Percentiles rank a stretch among this genome's conserved stretches.
phyloP scores from a whole-genome alignment of 64 coral and sea anemone genomes.

The Stylophora pistillata region DNA sequence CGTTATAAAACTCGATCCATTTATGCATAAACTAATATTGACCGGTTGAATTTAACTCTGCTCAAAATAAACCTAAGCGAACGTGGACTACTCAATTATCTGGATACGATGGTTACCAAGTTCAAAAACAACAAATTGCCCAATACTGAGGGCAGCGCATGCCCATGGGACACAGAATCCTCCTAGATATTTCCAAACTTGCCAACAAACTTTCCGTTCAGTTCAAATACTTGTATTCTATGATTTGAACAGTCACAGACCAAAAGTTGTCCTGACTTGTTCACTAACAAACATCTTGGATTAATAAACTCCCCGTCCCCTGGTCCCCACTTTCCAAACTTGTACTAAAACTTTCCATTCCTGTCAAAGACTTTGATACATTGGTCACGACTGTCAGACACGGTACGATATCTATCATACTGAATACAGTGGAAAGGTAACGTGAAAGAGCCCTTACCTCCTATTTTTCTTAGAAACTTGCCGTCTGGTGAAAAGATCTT shows the following conservation, averaged over 20 bases:
- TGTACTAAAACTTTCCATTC: conserved; percentile 29
- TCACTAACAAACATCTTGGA: conserved; percentile 42
- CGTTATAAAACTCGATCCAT: too few relatives aligned
- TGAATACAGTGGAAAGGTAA: conserved; percentile 43
- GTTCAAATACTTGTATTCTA: conserved; percentile 60
- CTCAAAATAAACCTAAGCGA: too few relatives aligned
- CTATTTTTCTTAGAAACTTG: too few relatives aligned
- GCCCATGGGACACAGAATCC: not conserved
- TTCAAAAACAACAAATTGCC: too few relatives aligned
- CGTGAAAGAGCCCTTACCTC: too few relatives aligned
- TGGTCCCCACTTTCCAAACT: conserved; percentile 21
- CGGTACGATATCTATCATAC: conserved; percentile 25
- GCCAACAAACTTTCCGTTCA: conserved; percentile 57
- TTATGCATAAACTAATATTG: too few relatives aligned
- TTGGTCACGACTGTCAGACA: conserved; percentile 31
- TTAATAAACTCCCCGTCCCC: conserved; percentile 38
- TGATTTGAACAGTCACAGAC: conserved; percentile 51
- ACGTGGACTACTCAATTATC: too few relatives aligned
- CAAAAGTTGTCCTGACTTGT: conserved; percentile 57
- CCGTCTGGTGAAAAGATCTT: too few relatives aligned
- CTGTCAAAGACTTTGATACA: conserved; percentile 49
- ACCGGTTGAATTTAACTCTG: too few relatives aligned
- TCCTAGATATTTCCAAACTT: conserved; percentile 46
- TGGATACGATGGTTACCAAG: too few relatives aligned
- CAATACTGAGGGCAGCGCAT: too few relatives aligned